Base-by-base conservation (phyloP, 2,797 vertebrate genomes). In the Sebastes cheni region DNA sequence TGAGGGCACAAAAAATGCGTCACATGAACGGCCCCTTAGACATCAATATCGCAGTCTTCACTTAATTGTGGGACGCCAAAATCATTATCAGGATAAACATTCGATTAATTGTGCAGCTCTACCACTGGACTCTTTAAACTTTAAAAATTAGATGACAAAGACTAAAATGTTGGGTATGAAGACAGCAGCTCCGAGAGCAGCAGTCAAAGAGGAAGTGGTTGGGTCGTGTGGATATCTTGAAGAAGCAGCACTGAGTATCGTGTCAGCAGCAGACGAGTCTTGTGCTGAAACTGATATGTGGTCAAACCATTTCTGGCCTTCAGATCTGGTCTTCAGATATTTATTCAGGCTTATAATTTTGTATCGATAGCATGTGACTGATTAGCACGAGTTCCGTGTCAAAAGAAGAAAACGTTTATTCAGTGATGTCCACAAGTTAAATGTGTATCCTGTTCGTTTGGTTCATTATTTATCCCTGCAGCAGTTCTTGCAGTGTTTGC, bases 151-250 rank as follows among this genome's bases (percentile, higher is more conserved):
- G 36, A 46, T 7, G 2, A 8, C 13, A 14, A 6, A 30, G 0
- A 59, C 8, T 18, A 2, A 64, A 42, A 55, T 27, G 8, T 6
- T 5, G 4, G n/a, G 9, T 5, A 1, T 29, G 23, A 60, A 29
- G 20, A 54, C 14, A 23, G 27, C 2, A 39, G 36, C 36, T 20
- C 2, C 16, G 5, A 75, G 9, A 50, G 36, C 56, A 30, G 22
- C 5, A 46, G 55, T 60, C 25, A 27, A 59, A 46, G 29, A 77
- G 77, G 77, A 87, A 80, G 77, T 52, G 50, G 52, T 67, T 25
- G 13, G 11, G 39, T 29, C 2, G 0, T 4, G 3, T 32, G 23
- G 52, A 11, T 14, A 5, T 56, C 52, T 73, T 52, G 6, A 74
- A 13, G 22, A 39, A 67, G 42, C 23, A 67, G 55, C 20, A 3